Base-by-base conservation (phyloP, 2,113 vertebrate genomes). In the Pluvianellus socialis region DNA sequence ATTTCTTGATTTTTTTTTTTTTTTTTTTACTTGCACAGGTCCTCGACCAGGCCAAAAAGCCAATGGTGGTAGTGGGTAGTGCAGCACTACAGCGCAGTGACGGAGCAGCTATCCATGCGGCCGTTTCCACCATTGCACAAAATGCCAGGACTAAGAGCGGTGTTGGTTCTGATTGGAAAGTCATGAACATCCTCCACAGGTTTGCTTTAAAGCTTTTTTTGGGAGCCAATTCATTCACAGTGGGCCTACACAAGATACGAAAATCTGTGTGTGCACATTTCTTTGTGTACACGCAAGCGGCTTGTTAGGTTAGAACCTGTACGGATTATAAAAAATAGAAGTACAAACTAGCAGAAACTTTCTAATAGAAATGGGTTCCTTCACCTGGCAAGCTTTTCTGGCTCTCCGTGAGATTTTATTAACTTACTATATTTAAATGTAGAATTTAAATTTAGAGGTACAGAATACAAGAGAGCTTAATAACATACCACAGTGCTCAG, bases 131-230 rank as follows among this genome's bases (percentile, higher is more conserved):
- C 95, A 98, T 99, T 55, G 99, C 99, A 88, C 99, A 99, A 35
- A 99, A 98, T 33, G 98, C 98, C 75, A 98, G 99, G 87, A 94
- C 92, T 82, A 99, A 98, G 83, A 99, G 99, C 1, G 98, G 98
- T 22, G 98, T 98, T 94, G 95, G 97, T 80, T 96, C 98, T 23
- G 98, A 99, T 5, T 99, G 99, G 99, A 99, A 99, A 93, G 99
- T 99, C 90, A 98, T 99, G 95, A 99, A 99, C 94, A 99, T 99
- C 81, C 98, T 99, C 59, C 99, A 99, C 97, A 99, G 99, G 99
- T 99, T 93, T 96, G 98, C 72, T 95, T 76, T 73, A 74, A 79
- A 79, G 49, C 10, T 30, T 61, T 55, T 55, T 58, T 70, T 42
- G 56, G 76, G 68, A 87, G 44, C 18, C 14, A 14, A 42, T 86